Evolutionary conservation across 2,113 vertebrate species (phyloP).

Genomic region (Manacus vitellinus): DNA sequence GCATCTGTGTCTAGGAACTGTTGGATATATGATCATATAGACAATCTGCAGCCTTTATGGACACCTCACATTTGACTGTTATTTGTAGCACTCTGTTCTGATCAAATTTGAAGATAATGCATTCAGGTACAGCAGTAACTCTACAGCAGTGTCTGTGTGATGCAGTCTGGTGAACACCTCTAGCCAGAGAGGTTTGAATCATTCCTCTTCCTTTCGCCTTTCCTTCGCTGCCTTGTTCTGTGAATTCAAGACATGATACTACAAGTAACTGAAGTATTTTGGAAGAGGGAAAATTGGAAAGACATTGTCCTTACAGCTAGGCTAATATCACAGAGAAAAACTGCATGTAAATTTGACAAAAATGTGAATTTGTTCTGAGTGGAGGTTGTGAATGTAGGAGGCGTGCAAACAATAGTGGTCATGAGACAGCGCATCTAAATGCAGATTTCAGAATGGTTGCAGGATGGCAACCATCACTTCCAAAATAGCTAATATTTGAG

Average conservation of each 20-base stretch:
- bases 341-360: neutral
- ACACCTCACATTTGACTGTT: neutral
- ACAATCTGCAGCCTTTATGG: neutral
- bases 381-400: neutral
- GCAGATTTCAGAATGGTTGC: neutral
- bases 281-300: neutral
- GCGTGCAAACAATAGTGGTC: neutral
- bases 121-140: neutral
- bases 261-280: neutral
- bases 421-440: neutral
- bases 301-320: neutral
- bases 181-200: neutral
- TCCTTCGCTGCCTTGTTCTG: neutral
- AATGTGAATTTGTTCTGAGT: neutral
- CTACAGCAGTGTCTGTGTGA: neutral
- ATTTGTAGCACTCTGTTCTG: neutral
- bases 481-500: neutral
- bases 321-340: neutral
- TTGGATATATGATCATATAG: neutral
- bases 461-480: neutral
- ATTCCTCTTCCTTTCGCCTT: neutral
- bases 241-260: neutral
- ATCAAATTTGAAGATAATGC: neutral
- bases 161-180: neutral
- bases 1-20: neutral